Base-by-base conservation (phyloP, 2,113 vertebrate genomes). In the Atlantisia rogersi region DNA sequence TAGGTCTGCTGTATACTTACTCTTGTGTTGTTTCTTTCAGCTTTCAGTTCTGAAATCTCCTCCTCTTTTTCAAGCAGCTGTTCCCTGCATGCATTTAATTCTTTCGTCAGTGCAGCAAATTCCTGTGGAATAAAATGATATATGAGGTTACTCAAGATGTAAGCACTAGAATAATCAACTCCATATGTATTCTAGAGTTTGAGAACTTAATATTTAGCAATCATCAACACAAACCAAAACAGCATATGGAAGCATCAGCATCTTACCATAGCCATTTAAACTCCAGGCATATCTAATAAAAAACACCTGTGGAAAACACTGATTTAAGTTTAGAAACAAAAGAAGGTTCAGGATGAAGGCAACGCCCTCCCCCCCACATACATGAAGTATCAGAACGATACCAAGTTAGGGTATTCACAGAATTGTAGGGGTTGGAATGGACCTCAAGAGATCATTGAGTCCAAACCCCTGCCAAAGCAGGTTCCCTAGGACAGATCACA, bases 31-130 rank as follows among this genome's bases (percentile, higher is more conserved):
- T 99, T 99, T 96, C 99, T 99, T 98, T 99, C 99, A 24, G 99
- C 99, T 98, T 99, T 99, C 82, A 99, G 98, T 97, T 99, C 99
- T 18, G 99, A 99, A 96, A 99, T 99, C 97, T 99, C 99, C 96
- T 99, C 99, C 97, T 99, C 99, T 91, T 99, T 99, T 98, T 99
- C 99, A 96, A 99, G 98, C 93, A 99, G 98, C 96, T 99, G 99
- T 94, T 99, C 99, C 86, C 99, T 98, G 97, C 99, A 99, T 62
- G 98, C 99, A 90, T 99, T 99, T 97, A 99, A 96, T 97, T 99
- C 99, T 97, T 99, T 99, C 71, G 99, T 99, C 96, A 99, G 97
- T 77, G 99, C 99, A 86, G 99, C 99, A 98, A 99, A 99, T 98
- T 99, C 99, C 99, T 99, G 94, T 37, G 67, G 83, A 98, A 93